Conservation (phyloP, 1,140 invertebrate genomes). For the Penaeus japonicus region DNA sequence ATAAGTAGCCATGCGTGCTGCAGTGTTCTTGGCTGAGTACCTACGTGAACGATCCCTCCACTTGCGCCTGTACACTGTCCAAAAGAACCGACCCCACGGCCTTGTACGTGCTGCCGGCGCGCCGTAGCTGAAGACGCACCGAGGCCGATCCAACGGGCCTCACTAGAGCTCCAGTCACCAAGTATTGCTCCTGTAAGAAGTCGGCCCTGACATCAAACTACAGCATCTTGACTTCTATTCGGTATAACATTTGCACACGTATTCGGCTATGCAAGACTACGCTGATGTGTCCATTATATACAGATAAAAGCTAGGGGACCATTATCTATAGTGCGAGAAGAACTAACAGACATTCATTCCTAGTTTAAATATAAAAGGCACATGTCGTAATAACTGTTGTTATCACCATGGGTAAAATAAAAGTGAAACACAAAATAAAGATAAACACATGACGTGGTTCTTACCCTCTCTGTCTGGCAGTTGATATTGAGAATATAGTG, state of each 20-base stretch:
- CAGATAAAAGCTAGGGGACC: no score
- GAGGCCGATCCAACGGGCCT: neutral
- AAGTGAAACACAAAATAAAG: no score
- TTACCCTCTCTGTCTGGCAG: slow-evolving; percentile 27
- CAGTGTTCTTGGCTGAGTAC: neutral
- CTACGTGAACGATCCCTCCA: slow-evolving; percentile 22
- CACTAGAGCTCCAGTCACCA: slow-evolving; percentile 1
- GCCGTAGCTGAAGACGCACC: neutral
- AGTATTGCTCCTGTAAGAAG: slow-evolving; percentile 11
- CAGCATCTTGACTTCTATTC: no score
- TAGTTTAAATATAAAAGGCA: no score
- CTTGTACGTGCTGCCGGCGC: neutral
- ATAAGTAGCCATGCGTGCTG: neutral
- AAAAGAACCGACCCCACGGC: neutral
- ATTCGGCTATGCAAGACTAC: no score
- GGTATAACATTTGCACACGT: no score
- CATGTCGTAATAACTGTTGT: no score
- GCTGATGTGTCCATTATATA: no score
- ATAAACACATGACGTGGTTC: no score
- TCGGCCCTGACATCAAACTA: neutral
- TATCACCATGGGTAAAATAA: no score
- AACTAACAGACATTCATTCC: no score
- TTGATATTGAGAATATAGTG: slow-evolving; percentile 30
- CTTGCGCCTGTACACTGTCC: slow-evolving; percentile 1
- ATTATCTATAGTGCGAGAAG: no score